These are phyloP conservation scores for Entomyzon cyanotis DNA, from an alignment of 2,113 vertebrate genomes.

Conservation along the genomic window DNA sequence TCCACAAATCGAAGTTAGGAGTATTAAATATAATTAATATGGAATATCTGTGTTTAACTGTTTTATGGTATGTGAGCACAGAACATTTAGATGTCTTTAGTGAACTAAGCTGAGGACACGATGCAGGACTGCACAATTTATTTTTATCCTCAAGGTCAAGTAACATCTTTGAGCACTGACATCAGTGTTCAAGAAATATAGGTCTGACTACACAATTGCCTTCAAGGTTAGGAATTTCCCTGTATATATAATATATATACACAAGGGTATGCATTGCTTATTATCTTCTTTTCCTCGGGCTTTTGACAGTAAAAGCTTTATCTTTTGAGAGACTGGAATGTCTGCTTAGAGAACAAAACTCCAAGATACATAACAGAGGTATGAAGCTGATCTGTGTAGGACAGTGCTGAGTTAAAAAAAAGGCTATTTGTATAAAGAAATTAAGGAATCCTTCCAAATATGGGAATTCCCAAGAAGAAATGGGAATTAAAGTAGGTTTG, in stretches of 20 bases:
- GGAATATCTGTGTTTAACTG: conserved; percentile 27
- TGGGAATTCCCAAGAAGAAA: not conserved
- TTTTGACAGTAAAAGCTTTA: not conserved
- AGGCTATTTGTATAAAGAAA: not conserved
- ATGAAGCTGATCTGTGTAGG: not conserved
- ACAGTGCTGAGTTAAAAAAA: not conserved
- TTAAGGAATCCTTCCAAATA: not conserved
- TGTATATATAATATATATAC: not conserved
- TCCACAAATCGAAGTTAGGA: conserved; percentile 30
- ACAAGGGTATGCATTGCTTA: not conserved
- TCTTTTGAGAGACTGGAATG: not conserved
- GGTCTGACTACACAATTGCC: not conserved
- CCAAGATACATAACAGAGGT: not conserved
- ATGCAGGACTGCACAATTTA: conserved; percentile 2
- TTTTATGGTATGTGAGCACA: conserved; percentile 23
- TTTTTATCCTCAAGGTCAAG: conserved; percentile 50
- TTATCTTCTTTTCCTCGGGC: not conserved
- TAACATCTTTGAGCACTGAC: not conserved
- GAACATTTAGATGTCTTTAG: not conserved
- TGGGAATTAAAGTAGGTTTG: not conserved
- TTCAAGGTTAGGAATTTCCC: not conserved
- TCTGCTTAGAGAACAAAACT: not conserved
- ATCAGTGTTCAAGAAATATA: not conserved
- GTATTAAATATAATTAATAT: conserved; percentile 48
- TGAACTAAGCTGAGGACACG: not conserved